These are phyloP conservation scores for Campylorhamphus procurvoides DNA, from an alignment of 2,113 vertebrate species.

Conservation along the genomic window DNA sequence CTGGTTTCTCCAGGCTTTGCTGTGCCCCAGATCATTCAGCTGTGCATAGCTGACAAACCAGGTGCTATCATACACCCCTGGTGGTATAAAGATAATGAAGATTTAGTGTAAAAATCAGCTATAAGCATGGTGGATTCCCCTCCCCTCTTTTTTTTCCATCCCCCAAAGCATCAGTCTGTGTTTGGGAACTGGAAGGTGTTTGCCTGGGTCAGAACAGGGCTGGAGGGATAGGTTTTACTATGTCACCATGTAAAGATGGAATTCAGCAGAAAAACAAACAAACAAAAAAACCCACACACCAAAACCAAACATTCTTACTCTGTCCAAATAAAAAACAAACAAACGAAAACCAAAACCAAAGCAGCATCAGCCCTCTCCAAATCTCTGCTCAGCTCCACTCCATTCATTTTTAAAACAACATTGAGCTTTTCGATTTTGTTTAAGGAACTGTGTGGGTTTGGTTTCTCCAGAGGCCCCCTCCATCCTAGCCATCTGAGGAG, in stretches of 20 bases:
- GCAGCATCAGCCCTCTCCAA: not conserved
- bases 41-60: not conserved
- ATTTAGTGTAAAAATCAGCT: not conserved
- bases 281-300: too few species aligned
- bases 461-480: too few species aligned
- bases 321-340: too few species aligned
- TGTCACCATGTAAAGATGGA: not conserved
- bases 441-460: not conserved
- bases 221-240: not conserved
- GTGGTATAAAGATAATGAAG: not conserved
- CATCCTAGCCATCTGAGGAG: not conserved
- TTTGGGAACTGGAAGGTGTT: not conserved
- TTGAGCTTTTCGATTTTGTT: fast-evolving
- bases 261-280: not conserved
- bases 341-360: too few species aligned
- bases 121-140: not conserved
- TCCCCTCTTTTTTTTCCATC: too few species aligned
- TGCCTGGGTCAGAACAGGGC: not conserved
- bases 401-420: not conserved
- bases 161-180: not conserved
- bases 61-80: not conserved
- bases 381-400: not conserved
- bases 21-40: not conserved
- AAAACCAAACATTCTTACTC: too few species aligned
- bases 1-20: not conserved